phyloP scores from a whole-genome alignment of 1,140 invertebrate species.

The Drosophila ficusphila region DNA sequence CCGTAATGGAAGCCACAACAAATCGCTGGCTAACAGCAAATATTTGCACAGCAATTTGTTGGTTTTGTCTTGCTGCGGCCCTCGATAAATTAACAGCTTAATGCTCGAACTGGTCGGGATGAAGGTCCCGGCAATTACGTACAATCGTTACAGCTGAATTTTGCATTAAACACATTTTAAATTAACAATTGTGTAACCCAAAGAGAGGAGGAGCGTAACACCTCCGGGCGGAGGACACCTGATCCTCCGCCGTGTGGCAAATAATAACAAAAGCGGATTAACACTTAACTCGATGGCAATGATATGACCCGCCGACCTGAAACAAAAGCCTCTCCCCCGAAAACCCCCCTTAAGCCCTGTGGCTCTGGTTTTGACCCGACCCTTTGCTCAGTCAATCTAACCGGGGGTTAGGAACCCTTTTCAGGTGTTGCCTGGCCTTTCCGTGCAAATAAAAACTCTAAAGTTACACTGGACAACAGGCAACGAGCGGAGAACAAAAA shows the following conservation, averaged over 20 bases:
- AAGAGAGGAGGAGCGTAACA: constrained; percentile 48
- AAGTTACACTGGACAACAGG: constrained; percentile 57
- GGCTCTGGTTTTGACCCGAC: constrained; percentile 46
- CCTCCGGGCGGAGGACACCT: constrained; percentile 52
- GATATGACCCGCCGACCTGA: constrained; percentile 53
- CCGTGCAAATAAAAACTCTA: constrained; percentile 37
- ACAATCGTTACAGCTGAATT: constrained; percentile 51
- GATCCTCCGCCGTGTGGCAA: constrained; percentile 51
- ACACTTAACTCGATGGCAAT: constrained; percentile 73
- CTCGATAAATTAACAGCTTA: constrained; percentile 62
- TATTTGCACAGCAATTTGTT: constrained; percentile 70
- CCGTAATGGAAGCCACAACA: constrained; percentile 25
- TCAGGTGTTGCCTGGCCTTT: constrained; percentile 21
- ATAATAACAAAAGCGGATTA: constrained; percentile 82
- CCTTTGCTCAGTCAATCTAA: constrained; percentile 78
- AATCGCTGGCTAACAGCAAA: constrained; percentile 62
- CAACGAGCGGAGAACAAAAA: not conserved
- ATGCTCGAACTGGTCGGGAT: constrained; percentile 7
- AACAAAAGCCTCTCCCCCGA: constrained; percentile 8
- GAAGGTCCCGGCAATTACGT: constrained; percentile 22
- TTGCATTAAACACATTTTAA: constrained; percentile 78
- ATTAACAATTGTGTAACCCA: constrained; percentile 74
- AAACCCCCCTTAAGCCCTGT: no score
- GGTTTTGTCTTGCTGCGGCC: constrained; percentile 1
- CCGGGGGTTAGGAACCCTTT: constrained; percentile 50